Conservation (phyloP, 2,113 vertebrate species). For the Melozone crissalis region DNA sequence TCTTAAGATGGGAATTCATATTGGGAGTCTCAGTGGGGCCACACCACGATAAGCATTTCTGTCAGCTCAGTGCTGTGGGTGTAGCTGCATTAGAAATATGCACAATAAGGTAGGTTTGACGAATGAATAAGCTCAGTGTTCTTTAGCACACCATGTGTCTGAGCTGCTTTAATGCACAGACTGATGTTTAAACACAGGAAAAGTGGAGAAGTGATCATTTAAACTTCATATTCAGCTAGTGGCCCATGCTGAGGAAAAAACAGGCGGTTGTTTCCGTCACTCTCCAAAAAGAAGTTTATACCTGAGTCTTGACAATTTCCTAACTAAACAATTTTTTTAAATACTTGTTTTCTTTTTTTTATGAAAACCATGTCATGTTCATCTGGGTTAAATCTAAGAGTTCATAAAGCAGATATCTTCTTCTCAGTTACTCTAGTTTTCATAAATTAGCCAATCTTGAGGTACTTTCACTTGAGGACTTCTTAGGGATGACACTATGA, state of each 20-base stretch:
- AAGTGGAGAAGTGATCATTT: not conserved
- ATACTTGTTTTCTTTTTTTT: not conserved
- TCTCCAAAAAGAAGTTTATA: not conserved
- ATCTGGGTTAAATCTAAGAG: not conserved
- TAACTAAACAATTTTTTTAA: not conserved
- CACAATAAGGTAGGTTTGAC: slow-evolving; percentile 8
- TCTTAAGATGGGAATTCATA: not conserved
- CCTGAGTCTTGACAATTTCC: not conserved
- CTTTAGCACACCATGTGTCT: not conserved
- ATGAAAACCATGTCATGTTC: not conserved
- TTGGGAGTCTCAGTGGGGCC: not conserved
- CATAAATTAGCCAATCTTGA: not conserved
- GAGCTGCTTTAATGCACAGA: not conserved
- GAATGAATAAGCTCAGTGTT: not conserved
- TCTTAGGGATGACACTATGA: not conserved
- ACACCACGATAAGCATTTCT: not conserved
- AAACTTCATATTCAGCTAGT: not conserved
- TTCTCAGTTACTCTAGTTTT: not conserved
- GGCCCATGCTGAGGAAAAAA: not conserved
- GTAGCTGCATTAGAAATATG: slow-evolving; percentile 33
- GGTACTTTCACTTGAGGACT: not conserved
- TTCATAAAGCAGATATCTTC: not conserved
- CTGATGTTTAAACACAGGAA: not conserved
- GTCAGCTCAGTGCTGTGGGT: not conserved
- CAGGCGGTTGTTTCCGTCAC: not conserved